phyloP scores from a whole-genome alignment of 1,140 invertebrate species.

The Zaprionus nigranus region DNA sequence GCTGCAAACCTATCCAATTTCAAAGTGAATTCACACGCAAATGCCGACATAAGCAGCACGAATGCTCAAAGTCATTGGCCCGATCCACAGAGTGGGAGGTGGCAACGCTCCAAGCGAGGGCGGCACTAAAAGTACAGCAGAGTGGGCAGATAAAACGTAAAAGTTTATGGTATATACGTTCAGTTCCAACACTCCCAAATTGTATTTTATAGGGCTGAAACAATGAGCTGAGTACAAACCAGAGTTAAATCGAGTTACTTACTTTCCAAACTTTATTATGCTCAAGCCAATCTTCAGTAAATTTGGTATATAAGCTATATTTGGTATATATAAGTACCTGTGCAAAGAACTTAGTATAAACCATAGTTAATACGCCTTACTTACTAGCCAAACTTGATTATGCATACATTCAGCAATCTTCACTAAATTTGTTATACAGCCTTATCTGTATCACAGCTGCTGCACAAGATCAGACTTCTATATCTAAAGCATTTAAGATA shows the following conservation, averaged over 20 bases:
- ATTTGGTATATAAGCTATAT: neutral
- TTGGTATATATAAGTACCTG: neutral
- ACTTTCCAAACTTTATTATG: neutral
- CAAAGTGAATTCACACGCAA: constrained; percentile 78
- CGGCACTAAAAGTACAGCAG: neutral
- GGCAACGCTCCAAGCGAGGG: constrained; percentile 21
- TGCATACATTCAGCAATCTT: neutral
- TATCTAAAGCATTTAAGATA: neutral
- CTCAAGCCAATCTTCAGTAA: neutral
- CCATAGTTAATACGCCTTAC: neutral
- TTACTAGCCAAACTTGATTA: neutral
- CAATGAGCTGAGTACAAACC: no score
- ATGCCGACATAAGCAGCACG: constrained; percentile 49
- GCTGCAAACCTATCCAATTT: constrained; percentile 62
- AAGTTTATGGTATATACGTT: neutral
- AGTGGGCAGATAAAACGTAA: neutral
- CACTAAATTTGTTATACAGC: neutral
- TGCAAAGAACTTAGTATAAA: no score
- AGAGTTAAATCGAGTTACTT: neutral
- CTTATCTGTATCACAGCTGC: neutral
- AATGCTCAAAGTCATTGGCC: constrained; percentile 40
- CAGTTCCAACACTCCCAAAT: no score
- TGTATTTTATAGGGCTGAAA: no score
- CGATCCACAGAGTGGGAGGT: constrained; percentile 14
- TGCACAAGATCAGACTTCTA: neutral